Base-by-base conservation (phyloP, 2,888 invertebrate genomes). In the Amiota communis region DNA sequence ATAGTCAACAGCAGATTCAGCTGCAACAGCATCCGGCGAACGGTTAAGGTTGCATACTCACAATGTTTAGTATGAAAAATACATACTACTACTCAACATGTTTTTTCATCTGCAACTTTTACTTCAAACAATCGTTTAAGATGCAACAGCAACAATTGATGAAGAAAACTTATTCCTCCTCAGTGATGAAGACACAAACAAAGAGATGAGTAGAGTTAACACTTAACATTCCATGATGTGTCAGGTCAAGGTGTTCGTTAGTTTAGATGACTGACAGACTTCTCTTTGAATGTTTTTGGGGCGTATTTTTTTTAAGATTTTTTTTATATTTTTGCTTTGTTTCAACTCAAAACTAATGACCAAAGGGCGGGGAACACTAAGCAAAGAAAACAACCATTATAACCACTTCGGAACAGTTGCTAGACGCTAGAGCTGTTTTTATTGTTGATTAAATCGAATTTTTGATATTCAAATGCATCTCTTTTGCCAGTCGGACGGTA, bases 181-280 rank as follows among this genome's bases (percentile, higher is more conserved):
- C 36, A 36, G 36, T 36, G 36, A 6, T 36, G 36, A 36, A 36
- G 36, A 36, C 6, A 36, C 36, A 36, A 0, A 36, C 8, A 36
- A 36, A 36, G 36, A 6, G 36, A 36, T 36, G 36, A 36, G 8
- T 36, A 36, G 36, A 36, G 36, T 36, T 6, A 36, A 36, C 36
- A 47, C 46, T 36, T n/a, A 63, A 36, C 15, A 23, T 36, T 53
- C 12, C 8, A 15, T 17, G 65, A 48, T 13, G 46, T 36, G 69
- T 70, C 80, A 80, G 82, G 85, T 82, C 85, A 82, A 83, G 82
- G 85, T 81, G 76, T 76, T 73, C 75, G 73, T 71, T 36, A 36
- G 36, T 36, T 36, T 36, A 2, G 36, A 36, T 36, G 36, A 36
- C 36, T 36, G 36, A 36, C 36, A 36, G 36, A 36, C 36, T 36